These are phyloP conservation scores for Tipula vernalis DNA, from an alignment of 2,888 invertebrate species.

Conservation along the genomic window DNA sequence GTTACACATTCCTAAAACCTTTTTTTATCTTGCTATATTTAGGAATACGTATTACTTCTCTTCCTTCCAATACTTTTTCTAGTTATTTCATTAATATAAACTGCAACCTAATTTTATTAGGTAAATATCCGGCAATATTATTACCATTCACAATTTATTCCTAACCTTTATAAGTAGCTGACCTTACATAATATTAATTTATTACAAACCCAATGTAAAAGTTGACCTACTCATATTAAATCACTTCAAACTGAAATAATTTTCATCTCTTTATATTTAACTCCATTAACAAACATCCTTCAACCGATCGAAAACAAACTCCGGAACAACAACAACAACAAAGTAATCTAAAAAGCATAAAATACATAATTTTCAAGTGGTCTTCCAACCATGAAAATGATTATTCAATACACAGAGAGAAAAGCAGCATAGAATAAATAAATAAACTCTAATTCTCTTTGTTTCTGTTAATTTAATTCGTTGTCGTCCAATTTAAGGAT, in stretches of 20 bases:
- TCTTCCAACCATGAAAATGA: background rate
- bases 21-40: no score
- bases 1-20: no score
- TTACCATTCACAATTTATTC: no score
- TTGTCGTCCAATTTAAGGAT: background rate
- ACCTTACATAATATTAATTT: no score
- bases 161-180: no score
- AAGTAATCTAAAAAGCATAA: background rate
- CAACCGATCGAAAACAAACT: background rate
- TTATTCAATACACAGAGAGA: background rate
- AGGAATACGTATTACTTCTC: no score
- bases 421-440: background rate
- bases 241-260: background rate
- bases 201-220: background rate
- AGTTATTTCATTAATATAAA: no score
- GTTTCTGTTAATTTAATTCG: background rate
- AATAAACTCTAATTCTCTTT: background rate
- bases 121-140: no score
- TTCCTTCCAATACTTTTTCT: no score
- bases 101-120: no score
- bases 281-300: background rate
- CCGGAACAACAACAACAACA: background rate
- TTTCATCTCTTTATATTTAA: background rate
- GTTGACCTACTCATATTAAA: background rate
- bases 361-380: background rate